phyloP scores from a whole-genome alignment of 2,888 invertebrate species.

The Spialia ferax region DNA sequence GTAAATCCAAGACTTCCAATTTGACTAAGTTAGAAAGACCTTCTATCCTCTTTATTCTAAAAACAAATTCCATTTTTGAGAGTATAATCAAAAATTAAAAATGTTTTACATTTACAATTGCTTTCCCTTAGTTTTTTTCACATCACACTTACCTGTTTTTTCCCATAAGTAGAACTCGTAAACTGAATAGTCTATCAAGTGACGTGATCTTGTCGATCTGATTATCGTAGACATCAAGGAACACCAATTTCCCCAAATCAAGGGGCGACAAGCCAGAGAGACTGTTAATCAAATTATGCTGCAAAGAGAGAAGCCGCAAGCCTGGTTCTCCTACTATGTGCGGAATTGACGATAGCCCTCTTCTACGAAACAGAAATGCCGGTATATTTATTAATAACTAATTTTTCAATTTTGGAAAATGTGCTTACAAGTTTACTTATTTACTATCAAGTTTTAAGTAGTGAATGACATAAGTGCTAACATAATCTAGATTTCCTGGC shows the following conservation, averaged over 20 bases:
- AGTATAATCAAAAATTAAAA: neutral
- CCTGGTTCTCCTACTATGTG: constrained; percentile 93
- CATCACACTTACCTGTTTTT: constrained; percentile 93
- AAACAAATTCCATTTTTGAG: constrained; percentile 50
- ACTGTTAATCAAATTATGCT: constrained; percentile 95
- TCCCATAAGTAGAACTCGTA: constrained; percentile 95
- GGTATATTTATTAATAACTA: neutral
- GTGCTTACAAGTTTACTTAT: no score
- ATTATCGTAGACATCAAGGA: constrained; percentile 97
- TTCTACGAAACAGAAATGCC: constrained; percentile 68
- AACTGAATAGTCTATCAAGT: constrained; percentile 91
- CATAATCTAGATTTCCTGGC: no score
- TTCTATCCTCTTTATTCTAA: constrained; percentile 92
- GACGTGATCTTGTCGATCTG: constrained; percentile 95
- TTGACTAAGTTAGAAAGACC: constrained; percentile 90
- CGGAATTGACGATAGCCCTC: constrained; percentile 94
- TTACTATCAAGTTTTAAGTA: no score
- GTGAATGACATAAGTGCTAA: no score
- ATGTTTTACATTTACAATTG: neutral
- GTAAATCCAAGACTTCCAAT: constrained; percentile 96
- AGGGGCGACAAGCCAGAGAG: constrained; percentile 87
- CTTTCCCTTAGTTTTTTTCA: neutral
- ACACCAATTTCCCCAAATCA: constrained; percentile 92
- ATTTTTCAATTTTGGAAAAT: no score
- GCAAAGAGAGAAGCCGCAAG: constrained; percentile 94